Conservation (phyloP, 2,797 vertebrate species). For the Myioborus miniatus region DNA sequence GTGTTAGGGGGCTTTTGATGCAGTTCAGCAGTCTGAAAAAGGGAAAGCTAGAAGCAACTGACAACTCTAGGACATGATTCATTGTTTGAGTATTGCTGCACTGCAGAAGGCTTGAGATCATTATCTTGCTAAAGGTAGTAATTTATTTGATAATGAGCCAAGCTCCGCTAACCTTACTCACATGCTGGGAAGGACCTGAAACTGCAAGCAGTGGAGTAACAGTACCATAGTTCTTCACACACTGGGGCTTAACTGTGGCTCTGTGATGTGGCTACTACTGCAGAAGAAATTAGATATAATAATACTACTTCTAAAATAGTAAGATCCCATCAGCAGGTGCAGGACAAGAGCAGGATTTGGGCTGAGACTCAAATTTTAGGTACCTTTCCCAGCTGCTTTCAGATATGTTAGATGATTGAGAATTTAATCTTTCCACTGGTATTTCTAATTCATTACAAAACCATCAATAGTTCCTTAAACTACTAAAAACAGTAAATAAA, state of each 20-base stretch:
- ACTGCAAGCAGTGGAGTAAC: background rate
- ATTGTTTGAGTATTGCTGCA: constrained; percentile 15
- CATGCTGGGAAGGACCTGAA: background rate
- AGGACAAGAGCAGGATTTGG: background rate
- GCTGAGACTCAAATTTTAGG: background rate
- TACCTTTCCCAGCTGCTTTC: background rate
- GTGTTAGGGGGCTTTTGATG: background rate
- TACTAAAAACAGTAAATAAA: background rate
- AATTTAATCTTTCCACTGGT: background rate
- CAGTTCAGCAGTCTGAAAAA: background rate
- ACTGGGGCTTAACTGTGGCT: background rate
- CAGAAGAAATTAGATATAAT: background rate
- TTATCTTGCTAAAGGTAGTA: constrained; percentile 44
- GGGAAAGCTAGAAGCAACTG: background rate
- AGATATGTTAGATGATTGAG: background rate
- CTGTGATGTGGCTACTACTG: background rate
- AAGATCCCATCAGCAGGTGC: background rate
- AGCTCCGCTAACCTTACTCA: background rate
- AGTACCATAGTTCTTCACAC: background rate
- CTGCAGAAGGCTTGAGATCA: constrained; percentile 14
- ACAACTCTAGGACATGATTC: constrained; percentile 6
- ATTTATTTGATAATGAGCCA: constrained; percentile 45
- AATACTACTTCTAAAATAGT: background rate
- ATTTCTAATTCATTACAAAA: background rate
- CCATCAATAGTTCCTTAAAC: background rate